Evolutionary conservation across 1,140 invertebrate genomes (phyloP), one percentile per base, ranked within the genome.

Genomic region (Bombus polaris): DNA sequence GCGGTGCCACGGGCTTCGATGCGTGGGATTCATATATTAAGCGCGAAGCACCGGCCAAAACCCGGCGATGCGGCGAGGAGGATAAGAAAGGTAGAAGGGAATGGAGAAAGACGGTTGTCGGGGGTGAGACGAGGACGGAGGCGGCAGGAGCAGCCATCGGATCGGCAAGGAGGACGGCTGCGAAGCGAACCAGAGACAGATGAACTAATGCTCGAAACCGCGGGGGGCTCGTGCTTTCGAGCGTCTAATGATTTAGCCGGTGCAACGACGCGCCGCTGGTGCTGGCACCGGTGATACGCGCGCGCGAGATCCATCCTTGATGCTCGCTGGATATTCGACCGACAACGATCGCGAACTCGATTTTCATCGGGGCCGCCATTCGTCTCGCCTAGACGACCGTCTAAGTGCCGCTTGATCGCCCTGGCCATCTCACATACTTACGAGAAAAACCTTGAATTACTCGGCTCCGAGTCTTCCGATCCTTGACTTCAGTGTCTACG

Each of bases 21-120:
- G 94, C 94, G 94, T 95, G 93, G 94, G 94, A 94, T 95, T 95
- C 94, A 94, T 95, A 92, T 92, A 93, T 93, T 91, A 91, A 87
- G 88, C 87, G 88, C 87, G 86, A 83, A 83, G 81, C 81, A 82
- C 88, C 75, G 83, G 85, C 88, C 89, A 74, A 92, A 92, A 91
- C 85, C 86, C 62, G 71, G 70, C 87, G 89, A 88, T 77, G 74
- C 85, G 53, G 35, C 62, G 72, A 82, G 68, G 59, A 87, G 88
- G 87, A 90, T 83, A 89, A 89, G 85, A 76, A 81, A 85, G 72
- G 57, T 32, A 70, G 57, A 90, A 74, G 37, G 90, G 80, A 39
- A 76, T 25, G 68, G 37, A 77, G 87, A 87, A 76, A 72, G 79
- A 85, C 59, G 79, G 87, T 87, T 88, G 59, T 62, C 59, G 59